Conservation (phyloP, 2,888 invertebrate genomes). For the Petrolisthes cinctipes region DNA sequence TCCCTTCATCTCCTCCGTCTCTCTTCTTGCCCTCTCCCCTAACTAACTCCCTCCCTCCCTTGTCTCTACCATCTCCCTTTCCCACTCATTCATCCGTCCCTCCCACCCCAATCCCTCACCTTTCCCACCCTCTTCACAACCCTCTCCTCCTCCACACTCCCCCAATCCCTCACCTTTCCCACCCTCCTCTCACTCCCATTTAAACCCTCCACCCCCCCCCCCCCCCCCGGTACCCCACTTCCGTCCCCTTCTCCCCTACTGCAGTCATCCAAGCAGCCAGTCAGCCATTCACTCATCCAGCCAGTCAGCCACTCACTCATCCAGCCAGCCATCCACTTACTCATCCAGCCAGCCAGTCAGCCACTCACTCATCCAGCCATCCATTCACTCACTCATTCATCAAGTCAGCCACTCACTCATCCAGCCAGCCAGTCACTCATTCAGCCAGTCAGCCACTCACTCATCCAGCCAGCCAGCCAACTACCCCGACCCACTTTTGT, state of each 20-base stretch:
- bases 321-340: background rate
- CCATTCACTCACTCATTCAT: background rate
- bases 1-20: too few species aligned
- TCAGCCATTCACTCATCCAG: background rate
- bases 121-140: background rate
- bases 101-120: background rate
- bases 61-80: too few species aligned
- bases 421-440: background rate
- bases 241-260: background rate
- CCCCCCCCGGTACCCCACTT: too few species aligned
- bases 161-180: too few species aligned
- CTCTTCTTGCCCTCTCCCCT: too few species aligned
- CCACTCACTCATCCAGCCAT: background rate
- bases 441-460: background rate
- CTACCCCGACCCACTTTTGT: too few species aligned
- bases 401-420: background rate
- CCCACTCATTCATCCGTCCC: background rate
- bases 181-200: too few species aligned
- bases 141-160: too few species aligned
- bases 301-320: background rate
- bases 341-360: background rate
- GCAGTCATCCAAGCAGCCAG: background rate
- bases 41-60: too few species aligned
- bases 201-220: background rate
- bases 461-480: background rate